phyloP scores from a whole-genome alignment of 2,888 invertebrate species.

The Oligia strigilis region DNA sequence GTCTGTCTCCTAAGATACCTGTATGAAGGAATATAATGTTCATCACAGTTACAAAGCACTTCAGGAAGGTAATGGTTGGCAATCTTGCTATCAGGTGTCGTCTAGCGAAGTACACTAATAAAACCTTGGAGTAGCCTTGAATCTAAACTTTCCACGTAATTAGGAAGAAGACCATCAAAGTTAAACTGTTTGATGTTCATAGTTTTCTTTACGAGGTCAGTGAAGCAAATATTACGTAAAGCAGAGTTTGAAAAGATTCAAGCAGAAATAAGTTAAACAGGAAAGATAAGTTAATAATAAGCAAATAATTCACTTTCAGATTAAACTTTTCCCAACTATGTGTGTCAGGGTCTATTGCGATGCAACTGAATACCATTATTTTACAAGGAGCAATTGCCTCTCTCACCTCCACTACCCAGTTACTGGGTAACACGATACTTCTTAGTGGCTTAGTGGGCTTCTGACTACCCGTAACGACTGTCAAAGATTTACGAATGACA shows the following conservation, averaged over 20 bases:
- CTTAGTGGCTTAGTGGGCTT: background rate
- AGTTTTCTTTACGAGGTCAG: background rate
- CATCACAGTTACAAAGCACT: background rate
- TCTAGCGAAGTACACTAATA: background rate
- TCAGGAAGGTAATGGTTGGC: background rate
- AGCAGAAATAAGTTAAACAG: background rate
- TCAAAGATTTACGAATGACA: background rate
- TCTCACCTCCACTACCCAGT: background rate
- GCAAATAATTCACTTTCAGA: background rate
- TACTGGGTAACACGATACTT: background rate
- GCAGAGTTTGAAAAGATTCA: background rate
- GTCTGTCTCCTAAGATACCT: background rate
- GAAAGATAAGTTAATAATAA: background rate
- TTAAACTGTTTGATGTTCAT: background rate
- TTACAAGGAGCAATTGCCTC: background rate
- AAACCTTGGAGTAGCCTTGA: background rate
- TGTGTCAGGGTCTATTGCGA: background rate
- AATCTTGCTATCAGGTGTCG: conserved; percentile 1
- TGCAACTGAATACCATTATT: background rate
- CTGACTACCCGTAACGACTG: background rate
- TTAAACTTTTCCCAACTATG: background rate
- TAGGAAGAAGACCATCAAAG: conserved; percentile 2
- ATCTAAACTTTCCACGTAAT: background rate
- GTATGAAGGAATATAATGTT: background rate
- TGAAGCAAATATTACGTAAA: conserved; percentile 6